These are phyloP conservation scores for Eupsittula cactorum DNA, from an alignment of 2,113 vertebrate genomes.

Conservation along the genomic window DNA sequence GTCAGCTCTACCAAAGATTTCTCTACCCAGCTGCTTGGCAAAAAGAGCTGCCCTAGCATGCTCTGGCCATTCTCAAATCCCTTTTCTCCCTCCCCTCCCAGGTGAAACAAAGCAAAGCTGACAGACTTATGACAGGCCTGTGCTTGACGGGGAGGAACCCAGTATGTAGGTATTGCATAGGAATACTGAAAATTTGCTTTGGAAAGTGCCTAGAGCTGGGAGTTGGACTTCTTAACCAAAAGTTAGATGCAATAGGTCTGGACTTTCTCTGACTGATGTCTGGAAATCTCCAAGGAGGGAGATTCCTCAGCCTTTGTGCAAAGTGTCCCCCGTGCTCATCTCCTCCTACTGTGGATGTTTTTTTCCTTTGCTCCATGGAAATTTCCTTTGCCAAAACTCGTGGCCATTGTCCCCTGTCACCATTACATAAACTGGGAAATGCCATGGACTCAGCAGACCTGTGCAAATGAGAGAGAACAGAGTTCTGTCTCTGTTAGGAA, in stretches of 20 bases:
- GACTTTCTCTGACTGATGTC: background rate
- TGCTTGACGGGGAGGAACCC: background rate
- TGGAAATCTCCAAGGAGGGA: background rate
- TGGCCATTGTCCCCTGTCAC: background rate
- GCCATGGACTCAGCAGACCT: background rate
- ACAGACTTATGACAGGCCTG: background rate
- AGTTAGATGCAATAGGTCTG: background rate
- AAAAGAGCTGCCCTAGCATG: background rate
- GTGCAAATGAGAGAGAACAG: background rate
- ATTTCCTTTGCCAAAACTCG: background rate
- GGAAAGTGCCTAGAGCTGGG: background rate
- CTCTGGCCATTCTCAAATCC: background rate
- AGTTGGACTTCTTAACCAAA: background rate
- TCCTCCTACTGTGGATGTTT: background rate
- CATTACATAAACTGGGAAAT: background rate
- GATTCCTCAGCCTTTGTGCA: background rate
- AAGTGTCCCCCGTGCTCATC: accelerated
- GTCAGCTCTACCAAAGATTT: background rate
- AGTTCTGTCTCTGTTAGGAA: background rate
- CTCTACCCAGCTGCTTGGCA: background rate
- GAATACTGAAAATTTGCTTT: background rate
- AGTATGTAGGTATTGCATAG: background rate
- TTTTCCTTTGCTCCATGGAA: background rate
- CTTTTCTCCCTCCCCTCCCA: background rate
- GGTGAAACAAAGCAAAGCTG: background rate